phyloP scores from a whole-genome alignment of 2,113 vertebrate genomes.

The Lophura nycthemera region DNA sequence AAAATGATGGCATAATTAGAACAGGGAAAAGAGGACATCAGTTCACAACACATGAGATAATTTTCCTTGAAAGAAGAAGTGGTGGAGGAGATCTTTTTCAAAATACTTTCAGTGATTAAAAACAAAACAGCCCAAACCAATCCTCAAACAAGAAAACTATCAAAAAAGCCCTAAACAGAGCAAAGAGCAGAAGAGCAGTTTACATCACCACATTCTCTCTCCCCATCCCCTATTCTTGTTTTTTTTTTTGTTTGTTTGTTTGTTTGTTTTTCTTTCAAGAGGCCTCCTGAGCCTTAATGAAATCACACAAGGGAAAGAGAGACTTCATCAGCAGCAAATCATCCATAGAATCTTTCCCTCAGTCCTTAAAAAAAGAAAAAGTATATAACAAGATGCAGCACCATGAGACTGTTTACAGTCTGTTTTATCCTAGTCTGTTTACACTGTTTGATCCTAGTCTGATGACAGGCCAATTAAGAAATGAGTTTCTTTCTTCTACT shows the following conservation, averaged over 20 bases:
- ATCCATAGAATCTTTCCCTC: not conserved
- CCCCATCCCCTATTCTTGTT: not conserved
- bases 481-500: not conserved
- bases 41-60: not conserved
- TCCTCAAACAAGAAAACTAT: not conserved
- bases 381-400: not conserved
- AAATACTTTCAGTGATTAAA: not conserved
- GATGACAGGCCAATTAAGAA: not conserved
- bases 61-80: not conserved
- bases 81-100: not conserved
- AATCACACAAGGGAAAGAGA: not conserved
- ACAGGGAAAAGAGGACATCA: not conserved
- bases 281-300: not conserved
- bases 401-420: not conserved
- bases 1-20: not conserved
- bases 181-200: too few relatives aligned
- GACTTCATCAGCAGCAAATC: not conserved
- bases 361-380: not conserved
- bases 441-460: not conserved
- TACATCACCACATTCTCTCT: not conserved
- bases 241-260: not conserved
- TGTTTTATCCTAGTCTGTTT: not conserved
- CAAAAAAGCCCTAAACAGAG: not conserved
- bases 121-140: not conserved
- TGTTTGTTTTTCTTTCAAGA: not conserved